Conservation (phyloP, 2,797 vertebrate species). For the Eremophila alpestris region DNA sequence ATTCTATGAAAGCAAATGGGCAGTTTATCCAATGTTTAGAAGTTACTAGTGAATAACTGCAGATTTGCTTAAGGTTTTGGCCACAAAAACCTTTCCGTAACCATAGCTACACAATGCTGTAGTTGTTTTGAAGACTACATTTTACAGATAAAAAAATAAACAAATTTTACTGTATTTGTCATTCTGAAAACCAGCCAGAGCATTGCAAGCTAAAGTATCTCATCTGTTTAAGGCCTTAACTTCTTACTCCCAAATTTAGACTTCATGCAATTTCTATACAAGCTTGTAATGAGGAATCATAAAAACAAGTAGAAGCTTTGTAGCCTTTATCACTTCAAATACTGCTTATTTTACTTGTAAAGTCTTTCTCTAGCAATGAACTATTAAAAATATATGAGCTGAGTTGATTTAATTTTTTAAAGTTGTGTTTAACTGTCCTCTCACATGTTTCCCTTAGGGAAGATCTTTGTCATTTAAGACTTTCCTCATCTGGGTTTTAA, state of each 20-base stretch:
- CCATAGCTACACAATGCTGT: background rate
- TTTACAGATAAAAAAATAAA: background rate
- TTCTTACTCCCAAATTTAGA: background rate
- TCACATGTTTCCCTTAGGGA: conserved; percentile 81
- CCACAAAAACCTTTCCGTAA: background rate
- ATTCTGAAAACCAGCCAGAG: background rate
- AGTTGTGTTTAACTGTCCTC: background rate
- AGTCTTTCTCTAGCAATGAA: background rate
- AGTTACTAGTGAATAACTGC: background rate
- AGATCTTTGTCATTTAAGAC: conserved; percentile 97
- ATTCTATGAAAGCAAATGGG: background rate
- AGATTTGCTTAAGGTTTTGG: background rate
- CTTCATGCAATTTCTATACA: background rate
- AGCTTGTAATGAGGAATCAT: background rate
- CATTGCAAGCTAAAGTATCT: background rate
- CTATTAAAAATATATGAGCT: background rate
- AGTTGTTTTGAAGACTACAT: background rate
- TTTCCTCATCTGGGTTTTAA: conserved; percentile 95
- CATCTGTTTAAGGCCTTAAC: background rate
- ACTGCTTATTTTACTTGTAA: background rate
- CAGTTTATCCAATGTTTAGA: background rate
- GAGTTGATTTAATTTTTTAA: background rate
- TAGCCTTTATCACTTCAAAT: background rate
- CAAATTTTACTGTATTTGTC: background rate
- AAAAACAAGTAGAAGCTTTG: background rate